Base-by-base conservation (phyloP, 2,888 invertebrate species). In the Limnephilus marmoratus region DNA sequence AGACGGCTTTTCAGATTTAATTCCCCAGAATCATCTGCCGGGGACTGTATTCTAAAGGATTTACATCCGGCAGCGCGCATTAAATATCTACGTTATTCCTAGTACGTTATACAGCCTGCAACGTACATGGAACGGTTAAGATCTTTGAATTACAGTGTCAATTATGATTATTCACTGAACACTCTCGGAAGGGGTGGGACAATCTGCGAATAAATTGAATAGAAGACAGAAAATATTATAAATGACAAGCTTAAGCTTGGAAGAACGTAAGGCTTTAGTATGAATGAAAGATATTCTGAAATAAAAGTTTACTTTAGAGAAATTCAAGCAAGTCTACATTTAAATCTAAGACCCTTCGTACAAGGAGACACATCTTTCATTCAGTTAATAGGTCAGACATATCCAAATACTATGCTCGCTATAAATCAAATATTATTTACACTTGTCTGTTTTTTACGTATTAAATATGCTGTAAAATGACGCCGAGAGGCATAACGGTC, bases 1-100 rank as follows among this genome's bases (percentile, higher is more conserved):
- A 53, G 87, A 68, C n/a, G 29, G 85, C 45, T 86, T 86, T 45
- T 29, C 85, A n/a, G 68, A 68, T 68, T 68, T 68, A 68, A 68
- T 68, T 68, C 68, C 68, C 68, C 68, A 68, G 68, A 68, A 68
- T 68, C 68, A 68, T 68, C 68, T 68, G 68, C 9, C 68, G 24
- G 24, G 68, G 68, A 68, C 24, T 68, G 68, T n/a, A 68, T 68
- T 68, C 68, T 68, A 68, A 68, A 68, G 68, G 68, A 24, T 68
- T 68, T 68, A 68, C 68, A 68, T 68, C 24, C 68, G 68, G 68
- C 68, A 68, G 24, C 68, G n/a, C 24, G 68, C 68, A 68, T 68
- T 68, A n/a, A 68, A 68, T 68, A 24, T 68, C 24, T 68, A 68
- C 68, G 68, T n/a, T 68, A 68, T 68, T 24, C 68, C 24, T 24